These are phyloP conservation scores for Panagrolaimus sp. DNA, from an alignment of 1,140 invertebrate species.

Conservation along the genomic window DNA sequence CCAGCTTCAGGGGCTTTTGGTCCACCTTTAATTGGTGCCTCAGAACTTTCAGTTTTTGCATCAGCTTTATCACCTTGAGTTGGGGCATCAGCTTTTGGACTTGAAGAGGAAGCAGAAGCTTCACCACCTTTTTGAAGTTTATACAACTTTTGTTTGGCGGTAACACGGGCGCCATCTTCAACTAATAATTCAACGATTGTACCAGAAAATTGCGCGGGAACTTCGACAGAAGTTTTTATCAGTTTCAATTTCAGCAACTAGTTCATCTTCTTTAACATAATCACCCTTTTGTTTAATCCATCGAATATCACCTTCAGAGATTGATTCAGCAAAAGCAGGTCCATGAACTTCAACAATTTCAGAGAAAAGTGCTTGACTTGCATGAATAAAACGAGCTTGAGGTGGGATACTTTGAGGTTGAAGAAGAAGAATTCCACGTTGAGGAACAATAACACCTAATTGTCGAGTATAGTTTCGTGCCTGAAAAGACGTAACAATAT, in stretches of 20 bases:
- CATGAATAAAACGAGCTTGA: background rate
- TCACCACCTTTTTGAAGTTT: slow-evolving; percentile 56
- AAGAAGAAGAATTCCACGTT: background rate
- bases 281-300: slow-evolving; percentile 81
- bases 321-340: slow-evolving; percentile 91
- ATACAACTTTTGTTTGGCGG: slow-evolving; percentile 58
- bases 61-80: too few species aligned
- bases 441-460: background rate
- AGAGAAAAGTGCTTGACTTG: slow-evolving; percentile 6
- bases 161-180: slow-evolving; percentile 55
- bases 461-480: background rate
- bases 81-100: slow-evolving; percentile 13
- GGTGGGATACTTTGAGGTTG: background rate
- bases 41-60: too few species aligned
- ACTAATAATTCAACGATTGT: slow-evolving; percentile 57
- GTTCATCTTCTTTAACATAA: slow-evolving; percentile 81
- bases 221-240: slow-evolving; percentile 70
- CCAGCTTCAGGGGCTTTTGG: too few species aligned
- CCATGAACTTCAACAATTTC: slow-evolving; percentile 57
- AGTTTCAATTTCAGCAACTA: slow-evolving; percentile 95
- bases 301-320: slow-evolving; percentile 95
- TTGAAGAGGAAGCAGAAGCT: slow-evolving; percentile 24
- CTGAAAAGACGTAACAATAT: too few species aligned
- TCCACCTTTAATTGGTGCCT: too few species aligned
- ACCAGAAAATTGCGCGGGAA: slow-evolving; percentile 55